Evolutionary conservation across 2,888 invertebrate species (phyloP).

Genomic region (Ramazzottius varieornatus): DNA sequence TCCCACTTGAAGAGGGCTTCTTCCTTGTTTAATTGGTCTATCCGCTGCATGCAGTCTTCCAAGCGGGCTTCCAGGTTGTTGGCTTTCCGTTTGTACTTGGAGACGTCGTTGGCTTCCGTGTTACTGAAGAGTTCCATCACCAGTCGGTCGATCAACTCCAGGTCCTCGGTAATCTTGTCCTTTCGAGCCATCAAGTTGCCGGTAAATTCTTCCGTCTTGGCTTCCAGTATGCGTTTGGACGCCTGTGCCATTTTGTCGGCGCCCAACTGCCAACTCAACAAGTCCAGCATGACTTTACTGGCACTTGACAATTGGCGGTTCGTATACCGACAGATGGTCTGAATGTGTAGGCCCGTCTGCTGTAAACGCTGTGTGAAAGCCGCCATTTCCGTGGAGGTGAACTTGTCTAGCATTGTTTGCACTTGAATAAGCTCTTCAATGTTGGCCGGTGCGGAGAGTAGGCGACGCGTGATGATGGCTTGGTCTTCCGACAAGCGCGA

Average conservation of each 20-base stretch:
- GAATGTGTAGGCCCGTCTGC: not conserved
- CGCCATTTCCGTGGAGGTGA: not conserved
- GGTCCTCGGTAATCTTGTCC: not conserved
- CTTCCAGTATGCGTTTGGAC: not conserved
- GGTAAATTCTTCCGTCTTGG: slow-evolving; percentile 1
- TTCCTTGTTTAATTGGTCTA: slow-evolving; percentile 69
- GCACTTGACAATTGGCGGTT: not conserved
- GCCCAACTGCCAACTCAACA: not conserved
- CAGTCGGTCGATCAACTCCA: not conserved
- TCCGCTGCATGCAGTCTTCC: slow-evolving; percentile 19
- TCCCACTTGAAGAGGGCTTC: slow-evolving; percentile 67
- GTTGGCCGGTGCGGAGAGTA: not conserved
- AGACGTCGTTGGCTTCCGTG: not conserved
- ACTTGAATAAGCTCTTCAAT: not conserved
- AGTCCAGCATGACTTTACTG: not conserved
- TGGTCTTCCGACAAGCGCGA: not conserved
- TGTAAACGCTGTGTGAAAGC: not conserved
- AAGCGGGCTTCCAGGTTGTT: not conserved
- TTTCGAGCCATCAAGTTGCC: not conserved
- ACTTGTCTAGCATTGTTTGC: not conserved
- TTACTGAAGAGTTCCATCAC: not conserved
- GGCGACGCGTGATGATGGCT: not conserved
- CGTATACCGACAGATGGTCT: not conserved
- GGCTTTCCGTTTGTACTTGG: not conserved
- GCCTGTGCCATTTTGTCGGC: not conserved